Evolutionary conservation across 2,888 invertebrate species (phyloP), one percentile per base, ranked within the genome.

Genomic region (Rhamphomyia laevipes): DNA sequence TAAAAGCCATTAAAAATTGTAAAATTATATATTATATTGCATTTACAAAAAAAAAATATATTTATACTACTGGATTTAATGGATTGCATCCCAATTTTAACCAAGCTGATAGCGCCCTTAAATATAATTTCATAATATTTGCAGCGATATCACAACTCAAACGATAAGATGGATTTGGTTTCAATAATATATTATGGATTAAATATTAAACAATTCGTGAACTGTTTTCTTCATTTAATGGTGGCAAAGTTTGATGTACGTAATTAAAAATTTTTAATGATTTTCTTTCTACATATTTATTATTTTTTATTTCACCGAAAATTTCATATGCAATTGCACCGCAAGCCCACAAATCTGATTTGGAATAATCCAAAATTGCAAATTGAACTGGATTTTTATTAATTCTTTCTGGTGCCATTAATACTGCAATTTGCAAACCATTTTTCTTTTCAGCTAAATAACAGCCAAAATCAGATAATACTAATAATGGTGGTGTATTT

Each of bases 401-500:
- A 1, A 77, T 73, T 48, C 87, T 85, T 73, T 91, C 91, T 0
- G 92, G 92, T 4, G 92, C 86, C 85, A 91, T 88, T 3, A 92
- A 68, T 0, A 86, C 84, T 2, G 78, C 74, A 68, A 82, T 64
- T 50, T 73, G 71, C 17, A 86, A 63, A 3, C 81, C 78, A 54
- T 77, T 72, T 15, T 68, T 67, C 58, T 77, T 77, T 61, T 86
- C 84, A 1, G 84, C 81, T 48, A 90, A 70, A 61, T 89, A 90
- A 65, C 88, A 88, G 4, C 92, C 92, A 67, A 93, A 93, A 66
- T 93, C 92, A 37, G 86, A 82, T 27, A 93, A 75, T 0, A 86
- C 89, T 53, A 92, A 65, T 41, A 77, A 70, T 21, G 81, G 78
- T 21, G 81, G 78, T 44, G 77, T 75, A 49, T 75, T 74, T 55